Conservation (phyloP, 2,888 invertebrate genomes). For the Sabatieria punctata region DNA sequence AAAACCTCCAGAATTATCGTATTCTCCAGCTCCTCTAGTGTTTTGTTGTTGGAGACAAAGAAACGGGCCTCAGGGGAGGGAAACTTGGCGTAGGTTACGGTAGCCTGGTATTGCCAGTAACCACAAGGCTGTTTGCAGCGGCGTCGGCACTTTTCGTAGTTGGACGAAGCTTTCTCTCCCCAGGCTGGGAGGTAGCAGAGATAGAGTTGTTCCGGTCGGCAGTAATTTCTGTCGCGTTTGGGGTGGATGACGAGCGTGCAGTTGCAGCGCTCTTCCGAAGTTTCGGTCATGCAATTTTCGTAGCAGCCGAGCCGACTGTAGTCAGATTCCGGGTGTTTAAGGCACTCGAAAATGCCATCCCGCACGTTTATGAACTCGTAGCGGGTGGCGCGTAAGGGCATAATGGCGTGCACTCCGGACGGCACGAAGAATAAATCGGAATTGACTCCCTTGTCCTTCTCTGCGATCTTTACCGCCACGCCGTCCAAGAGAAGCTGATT, state of each 20-base stretch:
- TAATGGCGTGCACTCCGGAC: conserved; percentile 21
- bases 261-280: conserved; percentile 18
- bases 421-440: conserved; percentile 20
- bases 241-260: too few relatives aligned
- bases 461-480: conserved; percentile 22
- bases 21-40: conserved; percentile 9
- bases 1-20: conserved; percentile 19
- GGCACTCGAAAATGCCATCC: conserved; percentile 19
- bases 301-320: conserved; percentile 15
- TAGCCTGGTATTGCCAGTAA: conserved; percentile 22
- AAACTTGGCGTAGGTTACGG: conserved; percentile 21
- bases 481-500: conserved; percentile 25
- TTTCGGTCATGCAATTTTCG: conserved; percentile 18
- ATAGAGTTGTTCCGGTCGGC: conserved; percentile 17
- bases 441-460: conserved; percentile 15
- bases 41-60: conserved; percentile 6
- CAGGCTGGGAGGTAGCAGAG: conserved; percentile 16
- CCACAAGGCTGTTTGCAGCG: conserved; percentile 21
- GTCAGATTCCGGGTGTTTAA: conserved; percentile 14
- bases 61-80: conserved; percentile 12
- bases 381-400: conserved; percentile 21
- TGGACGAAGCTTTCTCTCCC: neutral
- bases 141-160: neutral
- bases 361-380: conserved; percentile 25
- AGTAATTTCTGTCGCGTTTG: too few relatives aligned